Percentiles rank a stretch among this genome's conserved stretches.
Conservation (phyloP, 2,888 invertebrate genomes). For the Dynastes tityus region DNA sequence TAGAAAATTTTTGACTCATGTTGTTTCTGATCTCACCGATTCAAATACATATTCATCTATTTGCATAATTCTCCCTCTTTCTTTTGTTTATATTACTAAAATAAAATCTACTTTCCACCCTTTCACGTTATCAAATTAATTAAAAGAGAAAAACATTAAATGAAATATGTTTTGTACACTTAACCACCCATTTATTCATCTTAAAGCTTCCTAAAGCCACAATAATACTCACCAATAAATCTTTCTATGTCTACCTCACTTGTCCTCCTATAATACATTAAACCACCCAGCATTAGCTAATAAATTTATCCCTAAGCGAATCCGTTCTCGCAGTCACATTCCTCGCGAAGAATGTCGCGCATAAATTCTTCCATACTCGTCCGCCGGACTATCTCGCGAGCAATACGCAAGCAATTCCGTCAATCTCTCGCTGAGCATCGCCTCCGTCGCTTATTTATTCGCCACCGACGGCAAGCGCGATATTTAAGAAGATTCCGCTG, state of each 20-base stretch:
- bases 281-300: conserved; percentile 13
- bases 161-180: no score
- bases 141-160: no score
- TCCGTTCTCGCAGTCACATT: conserved; percentile 11
- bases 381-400: background rate
- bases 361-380: conserved; percentile 11
- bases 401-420: conserved; percentile 6
- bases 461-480: background rate
- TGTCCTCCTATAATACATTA: conserved; percentile 7
- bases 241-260: background rate
- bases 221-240: background rate
- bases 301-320: conserved; percentile 7
- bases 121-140: no score
- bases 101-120: no score
- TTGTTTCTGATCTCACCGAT: no score
- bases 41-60: no score
- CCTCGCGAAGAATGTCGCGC: conserved; percentile 11
- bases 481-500: background rate
- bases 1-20: no score
- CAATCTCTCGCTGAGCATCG: conserved; percentile 3
- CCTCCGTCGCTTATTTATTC: conserved; percentile 10
- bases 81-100: no score
- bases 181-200: no score
- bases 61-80: no score
- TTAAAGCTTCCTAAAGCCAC: background rate